Evolutionary conservation across 2,888 invertebrate genomes (phyloP), one percentile per base, ranked within the genome.

Genomic region (Temnothorax ravouxi): DNA sequence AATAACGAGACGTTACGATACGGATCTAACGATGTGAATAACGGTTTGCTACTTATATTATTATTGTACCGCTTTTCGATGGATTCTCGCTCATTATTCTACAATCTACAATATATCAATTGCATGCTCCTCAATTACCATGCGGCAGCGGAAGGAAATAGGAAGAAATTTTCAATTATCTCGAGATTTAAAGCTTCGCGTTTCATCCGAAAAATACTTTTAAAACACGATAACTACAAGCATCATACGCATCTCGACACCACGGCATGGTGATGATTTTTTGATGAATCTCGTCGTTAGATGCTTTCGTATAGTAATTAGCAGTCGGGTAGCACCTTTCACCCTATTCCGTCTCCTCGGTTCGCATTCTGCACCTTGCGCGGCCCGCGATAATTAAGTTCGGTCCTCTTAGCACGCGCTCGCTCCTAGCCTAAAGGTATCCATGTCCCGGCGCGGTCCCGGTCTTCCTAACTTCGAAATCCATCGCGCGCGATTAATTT

Each of bases 401-500:
- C 71, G 85, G 90, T 87, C 87, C 74, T 88, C 74, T 83, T 84
- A 89, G 91, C 92, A 89, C 90, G 89, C 88, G 90, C 87, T 71
- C 79, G 59, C 86, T 77, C 50, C 84, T 88, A 88, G 92, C 91
- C 92, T 86, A 88, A 76, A 92, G 92, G 91, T 93, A 89, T 92
- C 92, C 92, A 89, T 92, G 85, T 89, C 92, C 77, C 38, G 84
- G 62, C 54, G 25, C 50, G 77, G 84, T 38, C 84, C 41, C 25
- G 44, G 67, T 84, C 86, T 85, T 72, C 75, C 85, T 74, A 88
- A 88, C 88, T 83, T 87, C 86, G 82, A 88, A 93, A 91, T 91
- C 87, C 93, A 93, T 91, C 90, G 90, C 71, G 86, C 86, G 89
- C 93, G 93, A 93, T 93, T 93, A 93, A 93, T 93, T 92, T 86